Conservation (phyloP, 2,113 vertebrate species). For the Mastomys natalensis region DNA sequence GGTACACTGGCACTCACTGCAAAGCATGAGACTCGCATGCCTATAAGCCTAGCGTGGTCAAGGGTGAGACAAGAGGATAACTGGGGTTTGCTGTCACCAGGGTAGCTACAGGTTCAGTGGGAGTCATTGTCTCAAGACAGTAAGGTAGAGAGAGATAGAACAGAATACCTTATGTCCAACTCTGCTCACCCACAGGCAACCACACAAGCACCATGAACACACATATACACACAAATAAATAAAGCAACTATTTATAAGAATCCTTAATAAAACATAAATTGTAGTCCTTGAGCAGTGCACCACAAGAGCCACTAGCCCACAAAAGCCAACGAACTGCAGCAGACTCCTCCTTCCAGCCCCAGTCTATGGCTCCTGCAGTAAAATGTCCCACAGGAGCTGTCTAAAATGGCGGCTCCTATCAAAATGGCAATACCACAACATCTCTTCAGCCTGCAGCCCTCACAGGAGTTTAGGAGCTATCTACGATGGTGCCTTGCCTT, state of each 20-base stretch:
- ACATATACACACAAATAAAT: neutral
- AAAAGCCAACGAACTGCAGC: no score
- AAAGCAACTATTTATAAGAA: conserved; percentile 34
- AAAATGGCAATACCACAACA: no score
- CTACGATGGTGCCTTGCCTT: no score
- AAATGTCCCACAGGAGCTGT: no score
- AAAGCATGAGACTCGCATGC: neutral
- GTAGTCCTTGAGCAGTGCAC: no score
- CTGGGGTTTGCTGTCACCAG: neutral
- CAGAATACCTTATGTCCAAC: no score
- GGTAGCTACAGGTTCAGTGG: neutral
- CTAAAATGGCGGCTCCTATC: no score
- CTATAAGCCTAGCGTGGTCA: neutral
- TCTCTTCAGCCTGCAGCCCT: no score
- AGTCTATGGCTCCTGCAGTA: no score
- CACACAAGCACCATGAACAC: neutral
- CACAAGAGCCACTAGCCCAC: no score
- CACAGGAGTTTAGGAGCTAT: no score
- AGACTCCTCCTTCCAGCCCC: no score
- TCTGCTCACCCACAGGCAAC: neutral
- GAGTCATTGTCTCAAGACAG: neutral
- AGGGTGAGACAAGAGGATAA: neutral
- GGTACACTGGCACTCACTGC: neutral
- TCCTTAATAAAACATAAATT: neutral
- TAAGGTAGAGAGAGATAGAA: neutral